These are phyloP conservation scores for Metridium senile DNA, from an alignment of 92 coral and sea anemone genomes.

Conservation along the genomic window DNA sequence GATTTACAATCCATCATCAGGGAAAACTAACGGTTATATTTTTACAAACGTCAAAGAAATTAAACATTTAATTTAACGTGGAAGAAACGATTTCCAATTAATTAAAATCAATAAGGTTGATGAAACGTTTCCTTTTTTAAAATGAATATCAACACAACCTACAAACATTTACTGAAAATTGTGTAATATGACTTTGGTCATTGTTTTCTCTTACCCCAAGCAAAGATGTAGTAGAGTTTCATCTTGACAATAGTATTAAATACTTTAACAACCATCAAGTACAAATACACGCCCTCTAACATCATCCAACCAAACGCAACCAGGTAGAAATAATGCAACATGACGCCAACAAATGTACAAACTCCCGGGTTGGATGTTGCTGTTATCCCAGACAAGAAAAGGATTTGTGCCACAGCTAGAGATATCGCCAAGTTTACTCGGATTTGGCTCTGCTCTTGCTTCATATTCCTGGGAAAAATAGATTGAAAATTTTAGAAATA, in stretches of 20 bases:
- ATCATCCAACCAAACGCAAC: slow-evolving; percentile 71
- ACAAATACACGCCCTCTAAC: slow-evolving; percentile 67
- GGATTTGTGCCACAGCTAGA: slow-evolving; percentile 65
- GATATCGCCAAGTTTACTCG: slow-evolving; percentile 65
- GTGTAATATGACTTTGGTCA: neutral
- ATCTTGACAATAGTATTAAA: slow-evolving; percentile 47
- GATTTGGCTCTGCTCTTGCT: slow-evolving; percentile 58
- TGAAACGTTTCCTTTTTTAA: no score
- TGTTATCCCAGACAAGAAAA: slow-evolving; percentile 59
- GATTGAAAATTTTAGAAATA: neutral
- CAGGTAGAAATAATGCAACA: slow-evolving; percentile 56
- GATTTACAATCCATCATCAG: no score
- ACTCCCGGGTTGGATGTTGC: slow-evolving; percentile 56
- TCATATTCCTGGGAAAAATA: slow-evolving; percentile 43
- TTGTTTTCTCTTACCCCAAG: slow-evolving; percentile 51
- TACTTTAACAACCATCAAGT: slow-evolving; percentile 70
- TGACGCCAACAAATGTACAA: slow-evolving; percentile 56
- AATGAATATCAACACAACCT: no score
- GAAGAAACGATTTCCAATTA: no score
- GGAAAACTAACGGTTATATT: no score
- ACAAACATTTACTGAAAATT: no score
- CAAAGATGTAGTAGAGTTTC: slow-evolving; percentile 38
- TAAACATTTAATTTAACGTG: no score
- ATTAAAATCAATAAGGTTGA: no score
- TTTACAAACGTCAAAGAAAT: no score